Percentiles rank a stretch among this genome's conserved stretches.
Conservation (phyloP, 2,888 invertebrate genomes). For the Boloria euphrosyne region DNA sequence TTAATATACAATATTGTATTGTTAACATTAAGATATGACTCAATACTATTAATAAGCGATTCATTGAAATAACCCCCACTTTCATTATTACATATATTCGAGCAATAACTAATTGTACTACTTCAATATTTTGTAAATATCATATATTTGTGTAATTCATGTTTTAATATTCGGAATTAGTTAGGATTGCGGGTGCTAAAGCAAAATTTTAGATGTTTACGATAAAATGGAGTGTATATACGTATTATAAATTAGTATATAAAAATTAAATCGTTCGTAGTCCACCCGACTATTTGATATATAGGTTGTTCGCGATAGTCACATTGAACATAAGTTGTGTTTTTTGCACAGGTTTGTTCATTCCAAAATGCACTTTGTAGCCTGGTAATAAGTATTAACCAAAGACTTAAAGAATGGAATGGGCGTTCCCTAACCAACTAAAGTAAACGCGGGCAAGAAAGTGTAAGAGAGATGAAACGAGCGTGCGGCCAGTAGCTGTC, state of each 20-base stretch:
- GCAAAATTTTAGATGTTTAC: slow-evolving; percentile 40
- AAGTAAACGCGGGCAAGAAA: no score
- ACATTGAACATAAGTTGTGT: not conserved
- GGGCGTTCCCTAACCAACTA: no score
- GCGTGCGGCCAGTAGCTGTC: no score
- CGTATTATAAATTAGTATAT: slow-evolving; percentile 19
- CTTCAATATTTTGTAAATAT: slow-evolving; percentile 3
- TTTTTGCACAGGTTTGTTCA: slow-evolving; percentile 19
- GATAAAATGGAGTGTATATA: not conserved
- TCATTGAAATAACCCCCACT: no score
- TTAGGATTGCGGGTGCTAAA: slow-evolving; percentile 70
- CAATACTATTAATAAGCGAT: no score
- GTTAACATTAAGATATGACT: no score
- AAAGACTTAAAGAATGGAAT: no score
- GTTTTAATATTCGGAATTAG: slow-evolving; percentile 62
- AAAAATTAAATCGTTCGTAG: slow-evolving; percentile 1
- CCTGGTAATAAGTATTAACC: slow-evolving; percentile 8
- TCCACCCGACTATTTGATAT: slow-evolving; percentile 14
- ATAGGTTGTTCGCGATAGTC: slow-evolving; percentile 11
- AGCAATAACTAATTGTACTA: not conserved
- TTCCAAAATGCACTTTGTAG: slow-evolving; percentile 21
- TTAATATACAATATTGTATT: no score
- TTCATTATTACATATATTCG: not conserved
- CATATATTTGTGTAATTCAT: slow-evolving; percentile 6
- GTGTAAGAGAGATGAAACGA: no score